Conservation (phyloP, 2,888 invertebrate genomes). For the Platycheirus albimanus region DNA sequence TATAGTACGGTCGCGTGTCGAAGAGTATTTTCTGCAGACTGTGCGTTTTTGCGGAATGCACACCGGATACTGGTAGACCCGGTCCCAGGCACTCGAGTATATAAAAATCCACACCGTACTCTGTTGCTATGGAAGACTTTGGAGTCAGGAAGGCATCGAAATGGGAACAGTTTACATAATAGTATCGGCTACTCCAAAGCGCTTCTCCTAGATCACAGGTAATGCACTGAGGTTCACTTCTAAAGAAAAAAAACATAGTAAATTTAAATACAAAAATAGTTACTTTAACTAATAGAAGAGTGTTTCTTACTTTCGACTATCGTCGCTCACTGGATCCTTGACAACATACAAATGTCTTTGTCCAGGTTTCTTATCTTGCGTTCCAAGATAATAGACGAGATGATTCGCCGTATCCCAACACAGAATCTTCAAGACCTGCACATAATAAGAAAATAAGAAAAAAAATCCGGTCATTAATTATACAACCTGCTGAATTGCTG, state of each 20-base stretch:
- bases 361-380: slow-evolving; percentile 91
- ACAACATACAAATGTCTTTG: slow-evolving; percentile 95
- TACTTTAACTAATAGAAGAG: neutral
- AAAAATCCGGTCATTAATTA: neutral
- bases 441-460: neutral
- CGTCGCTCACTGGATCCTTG: slow-evolving; percentile 88
- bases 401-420: slow-evolving; percentile 93
- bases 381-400: slow-evolving; percentile 90
- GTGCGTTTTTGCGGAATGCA: slow-evolving; percentile 90
- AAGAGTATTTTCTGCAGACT: slow-evolving; percentile 90
- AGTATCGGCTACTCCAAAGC: slow-evolving; percentile 90
- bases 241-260: slow-evolving; percentile 60
- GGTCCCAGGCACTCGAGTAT: slow-evolving; percentile 96
- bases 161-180: slow-evolving; percentile 94
- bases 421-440: slow-evolving; percentile 86
- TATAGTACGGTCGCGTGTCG: slow-evolving; percentile 87
- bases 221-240: slow-evolving; percentile 90
- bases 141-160: slow-evolving; percentile 90
- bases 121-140: slow-evolving; percentile 81
- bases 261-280: neutral
- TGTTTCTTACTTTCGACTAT: slow-evolving; percentile 85
- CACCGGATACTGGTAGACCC: slow-evolving; percentile 91
- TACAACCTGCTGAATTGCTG: neutral
- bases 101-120: slow-evolving; percentile 84
- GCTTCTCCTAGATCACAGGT: slow-evolving; percentile 91